These are phyloP conservation scores for Tethea ocularis DNA, from an alignment of 2,888 invertebrate species.

Conservation along the genomic window DNA sequence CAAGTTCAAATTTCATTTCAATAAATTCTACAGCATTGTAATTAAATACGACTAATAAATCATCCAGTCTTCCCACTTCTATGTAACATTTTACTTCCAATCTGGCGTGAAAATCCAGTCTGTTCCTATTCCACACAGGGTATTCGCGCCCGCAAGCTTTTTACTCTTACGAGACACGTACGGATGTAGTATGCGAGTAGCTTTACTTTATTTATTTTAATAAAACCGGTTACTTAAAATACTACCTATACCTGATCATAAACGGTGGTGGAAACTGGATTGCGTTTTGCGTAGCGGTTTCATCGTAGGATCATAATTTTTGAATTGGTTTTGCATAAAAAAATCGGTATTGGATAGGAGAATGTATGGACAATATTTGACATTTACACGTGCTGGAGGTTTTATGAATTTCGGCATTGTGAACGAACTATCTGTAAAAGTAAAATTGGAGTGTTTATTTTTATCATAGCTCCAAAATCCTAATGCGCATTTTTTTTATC, in stretches of 20 bases:
- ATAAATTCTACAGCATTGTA: neutral
- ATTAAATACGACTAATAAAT: neutral
- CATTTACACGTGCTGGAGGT: too few relatives aligned
- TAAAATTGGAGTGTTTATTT: too few relatives aligned
- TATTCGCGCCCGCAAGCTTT: constrained; percentile 52
- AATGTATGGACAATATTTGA: too few relatives aligned
- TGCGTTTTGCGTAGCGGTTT: neutral
- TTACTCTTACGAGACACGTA: constrained; percentile 48
- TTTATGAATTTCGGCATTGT: too few relatives aligned
- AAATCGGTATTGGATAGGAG: neutral
- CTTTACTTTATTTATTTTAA: neutral
- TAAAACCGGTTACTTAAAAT: neutral
- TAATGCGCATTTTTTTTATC: too few relatives aligned
- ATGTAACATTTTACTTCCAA: constrained; percentile 44
- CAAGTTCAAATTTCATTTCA: neutral
- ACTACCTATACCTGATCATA: constrained; percentile 3
- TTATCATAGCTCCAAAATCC: too few relatives aligned
- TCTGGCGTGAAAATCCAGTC: constrained; percentile 55
- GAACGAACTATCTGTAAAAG: too few relatives aligned
- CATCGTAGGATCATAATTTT: neutral
- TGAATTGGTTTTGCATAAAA: neutral
- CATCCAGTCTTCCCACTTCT: neutral
- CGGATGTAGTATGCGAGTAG: constrained; percentile 25
- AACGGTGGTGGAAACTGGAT: constrained; percentile 15
- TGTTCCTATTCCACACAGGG: constrained; percentile 48